Percentiles rank a stretch among this genome's conserved stretches.
phyloP scores from a whole-genome alignment of 2,113 vertebrate genomes.

The Plectropomus leopardus region DNA sequence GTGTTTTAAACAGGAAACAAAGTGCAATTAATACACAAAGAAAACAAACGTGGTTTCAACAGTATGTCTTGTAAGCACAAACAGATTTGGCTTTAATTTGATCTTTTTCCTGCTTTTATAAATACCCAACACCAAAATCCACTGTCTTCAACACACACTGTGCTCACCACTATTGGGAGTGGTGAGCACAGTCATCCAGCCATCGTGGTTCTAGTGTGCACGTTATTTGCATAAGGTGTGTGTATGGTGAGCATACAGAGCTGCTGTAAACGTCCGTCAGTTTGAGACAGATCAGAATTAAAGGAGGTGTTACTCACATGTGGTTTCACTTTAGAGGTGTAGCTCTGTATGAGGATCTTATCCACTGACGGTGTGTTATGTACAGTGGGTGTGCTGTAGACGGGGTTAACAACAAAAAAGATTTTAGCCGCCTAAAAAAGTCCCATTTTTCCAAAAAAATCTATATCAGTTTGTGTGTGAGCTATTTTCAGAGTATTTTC shows the following conservation, averaged over 20 bases:
- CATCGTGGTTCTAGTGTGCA: background rate
- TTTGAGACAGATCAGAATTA: background rate
- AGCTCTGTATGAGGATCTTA: too few species aligned
- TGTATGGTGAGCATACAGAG: slow-evolving; percentile 17
- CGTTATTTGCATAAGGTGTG: slow-evolving; percentile 54
- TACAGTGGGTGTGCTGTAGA: too few species aligned
- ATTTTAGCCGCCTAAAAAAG: too few species aligned
- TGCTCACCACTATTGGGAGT: slow-evolving; percentile 23
- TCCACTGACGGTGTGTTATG: too few species aligned
- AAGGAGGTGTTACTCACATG: background rate
- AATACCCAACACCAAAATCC: slow-evolving; percentile 15
- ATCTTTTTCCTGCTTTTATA: background rate
- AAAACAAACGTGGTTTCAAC: background rate
- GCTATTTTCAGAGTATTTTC: too few species aligned
- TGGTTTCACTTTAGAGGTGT: background rate
- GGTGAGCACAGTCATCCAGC: background rate
- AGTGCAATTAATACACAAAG: slow-evolving; percentile 2
- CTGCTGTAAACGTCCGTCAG: background rate
- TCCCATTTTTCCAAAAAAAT: too few species aligned
- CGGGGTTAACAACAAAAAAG: too few species aligned
- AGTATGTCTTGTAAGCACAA: background rate
- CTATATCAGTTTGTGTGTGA: too few species aligned
- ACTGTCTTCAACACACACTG: slow-evolving; percentile 5
- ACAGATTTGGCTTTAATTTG: background rate
- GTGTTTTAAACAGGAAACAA: background rate